Conservation (phyloP, 2,113 vertebrate species). For the Tragelaphus imberbis region DNA sequence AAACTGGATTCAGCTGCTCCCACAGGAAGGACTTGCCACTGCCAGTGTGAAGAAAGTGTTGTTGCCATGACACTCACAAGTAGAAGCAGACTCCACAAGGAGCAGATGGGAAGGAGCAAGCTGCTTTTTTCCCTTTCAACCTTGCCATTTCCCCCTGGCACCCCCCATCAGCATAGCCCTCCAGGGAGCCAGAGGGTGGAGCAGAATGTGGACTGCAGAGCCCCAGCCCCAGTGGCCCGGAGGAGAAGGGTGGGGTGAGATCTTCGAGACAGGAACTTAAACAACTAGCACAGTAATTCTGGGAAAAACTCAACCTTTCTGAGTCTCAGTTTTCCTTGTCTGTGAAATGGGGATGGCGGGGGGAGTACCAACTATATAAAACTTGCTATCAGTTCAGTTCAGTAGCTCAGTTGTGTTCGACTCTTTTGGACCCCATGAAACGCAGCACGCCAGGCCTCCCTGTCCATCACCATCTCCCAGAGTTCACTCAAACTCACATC, state of each 20-base stretch:
- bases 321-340: neutral
- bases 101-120: neutral
- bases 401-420: too few relatives aligned
- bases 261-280: neutral
- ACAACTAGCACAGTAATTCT: neutral
- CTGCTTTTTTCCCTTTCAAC: neutral
- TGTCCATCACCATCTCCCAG: too few relatives aligned
- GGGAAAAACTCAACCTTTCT: neutral
- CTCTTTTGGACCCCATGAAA: too few relatives aligned
- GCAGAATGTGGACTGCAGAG: neutral
- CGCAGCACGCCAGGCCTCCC: fast-evolving
- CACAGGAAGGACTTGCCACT: neutral
- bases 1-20: neutral
- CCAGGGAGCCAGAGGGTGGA: neutral
- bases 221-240: neutral
- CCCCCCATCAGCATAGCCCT: neutral
- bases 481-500: too few relatives aligned
- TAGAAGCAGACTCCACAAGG: neutral
- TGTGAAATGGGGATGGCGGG: neutral
- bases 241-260: neutral
- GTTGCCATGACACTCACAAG: neutral
- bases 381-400: neutral
- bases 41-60: neutral
- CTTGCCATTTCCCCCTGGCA: neutral
- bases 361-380: neutral